Evolutionary conservation across 2,797 vertebrate species (phyloP), one percentile per base, ranked within the genome.

Genomic region (Coilia nasus): DNA sequence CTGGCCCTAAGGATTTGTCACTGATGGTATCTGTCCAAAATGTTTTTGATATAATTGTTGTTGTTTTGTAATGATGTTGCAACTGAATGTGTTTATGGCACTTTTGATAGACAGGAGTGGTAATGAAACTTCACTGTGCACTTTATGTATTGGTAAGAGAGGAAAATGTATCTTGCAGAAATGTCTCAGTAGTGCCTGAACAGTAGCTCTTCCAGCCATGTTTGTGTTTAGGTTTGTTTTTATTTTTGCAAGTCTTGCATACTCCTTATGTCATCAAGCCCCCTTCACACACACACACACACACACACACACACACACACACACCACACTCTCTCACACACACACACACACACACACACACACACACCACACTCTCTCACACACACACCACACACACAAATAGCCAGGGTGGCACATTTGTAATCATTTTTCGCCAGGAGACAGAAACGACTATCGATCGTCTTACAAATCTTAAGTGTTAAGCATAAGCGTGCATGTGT

Each of bases 381-480:
- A 41, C 35, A 41, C 35, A 41, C 35, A 41, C 62, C 31, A 1
- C 35, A 17, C 19, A 7, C 35, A 1, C 35, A 44, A 78, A 78
- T 7, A 78, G 71, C 71, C 6, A 78, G 71, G 17, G 10, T 82
- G 85, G 83, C 85, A 89, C 87, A 85, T 83, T 80, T 67, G 81
- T 81, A 85, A 84, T 82, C 80, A 84, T 67, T 83, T 54, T 78
- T 78, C 46, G 41, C 85, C 85, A 56, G 85, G 84, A 85, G 71
- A 87, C 81, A 89, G 91, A 91, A 94, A 92, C 92, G 93, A 93
- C 91, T 91, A 93, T 93, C 93, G 94, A 94, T 94, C 92, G 92
- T 60, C 88, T 91, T 93, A 93, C 92, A 83, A 88, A 88, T 86
- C 83, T 83, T 57, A 50, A 92, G 92, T 93, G 90, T 92, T 92